Conservation (phyloP, 2,888 invertebrate genomes). For the Rutpela maculata region DNA sequence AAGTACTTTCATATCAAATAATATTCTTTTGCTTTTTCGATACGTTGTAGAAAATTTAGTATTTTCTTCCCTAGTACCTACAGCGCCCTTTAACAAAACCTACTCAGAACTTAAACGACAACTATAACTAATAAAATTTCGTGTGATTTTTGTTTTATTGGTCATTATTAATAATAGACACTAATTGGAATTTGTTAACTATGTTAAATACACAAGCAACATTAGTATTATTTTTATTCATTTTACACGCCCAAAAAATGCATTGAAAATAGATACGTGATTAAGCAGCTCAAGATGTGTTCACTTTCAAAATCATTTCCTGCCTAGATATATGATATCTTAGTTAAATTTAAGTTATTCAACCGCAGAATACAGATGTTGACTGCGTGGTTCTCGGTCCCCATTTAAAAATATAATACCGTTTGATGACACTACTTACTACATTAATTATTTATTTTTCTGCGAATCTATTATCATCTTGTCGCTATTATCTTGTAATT, state of each 20-base stretch:
- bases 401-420: slow-evolving; percentile 8
- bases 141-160: too few species aligned
- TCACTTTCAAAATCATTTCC: slow-evolving; percentile 32
- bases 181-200: too few species aligned
- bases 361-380: slow-evolving; percentile 20
- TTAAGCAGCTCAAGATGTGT: slow-evolving; percentile 6
- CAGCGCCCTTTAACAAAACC: too few species aligned
- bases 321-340: slow-evolving; percentile 24
- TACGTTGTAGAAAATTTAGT: too few species aligned
- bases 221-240: not conserved
- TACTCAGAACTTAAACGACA: too few species aligned
- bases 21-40: too few species aligned
- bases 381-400: too few species aligned
- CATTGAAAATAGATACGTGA: slow-evolving; percentile 1
- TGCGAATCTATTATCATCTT: slow-evolving; percentile 16
- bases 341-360: slow-evolving; percentile 19
- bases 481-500: slow-evolving; percentile 29
- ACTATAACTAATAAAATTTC: too few species aligned
- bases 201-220: too few species aligned
- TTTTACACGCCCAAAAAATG: not conserved
- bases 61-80: too few species aligned
- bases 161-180: too few species aligned
- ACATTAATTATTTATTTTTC: slow-evolving; percentile 1
- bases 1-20: too few species aligned
- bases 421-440: not conserved